Conservation (phyloP, 1,140 invertebrate genomes). For the Drosophila pseudoananassae region DNA sequence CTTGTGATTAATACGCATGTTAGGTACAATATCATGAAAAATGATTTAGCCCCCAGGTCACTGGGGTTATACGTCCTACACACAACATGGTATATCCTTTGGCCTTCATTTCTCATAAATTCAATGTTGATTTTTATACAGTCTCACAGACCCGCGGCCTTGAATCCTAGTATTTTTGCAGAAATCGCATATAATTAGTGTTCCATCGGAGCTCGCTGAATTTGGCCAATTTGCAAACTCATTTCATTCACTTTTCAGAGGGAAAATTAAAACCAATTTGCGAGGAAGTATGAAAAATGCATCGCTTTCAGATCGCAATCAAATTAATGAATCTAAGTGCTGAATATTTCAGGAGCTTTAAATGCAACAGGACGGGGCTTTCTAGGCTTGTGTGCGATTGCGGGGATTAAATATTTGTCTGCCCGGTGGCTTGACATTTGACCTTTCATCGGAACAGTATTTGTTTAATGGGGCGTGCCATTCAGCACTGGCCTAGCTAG, state of each 20-base stretch:
- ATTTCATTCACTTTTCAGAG: conserved; percentile 21
- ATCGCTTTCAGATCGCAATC: conserved; percentile 38
- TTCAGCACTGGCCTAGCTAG: background rate
- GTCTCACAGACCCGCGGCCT: background rate
- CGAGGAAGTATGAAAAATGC: conserved; percentile 32
- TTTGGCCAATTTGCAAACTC: conserved; percentile 39
- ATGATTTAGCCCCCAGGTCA: conserved; percentile 43
- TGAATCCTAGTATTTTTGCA: background rate
- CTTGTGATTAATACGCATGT: conserved; percentile 73
- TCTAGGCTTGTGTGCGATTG: conserved; percentile 40
- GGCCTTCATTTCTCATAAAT: conserved; percentile 54
- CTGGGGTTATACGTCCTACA: conserved; percentile 41
- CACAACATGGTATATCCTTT: conserved; percentile 55
- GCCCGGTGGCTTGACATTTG: background rate
- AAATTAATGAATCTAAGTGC: conserved; percentile 50
- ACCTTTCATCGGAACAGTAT: background rate
- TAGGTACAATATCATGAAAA: conserved; percentile 71
- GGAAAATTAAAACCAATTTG: conserved; percentile 34
- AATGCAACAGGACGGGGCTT: background rate
- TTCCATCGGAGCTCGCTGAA: conserved; percentile 15
- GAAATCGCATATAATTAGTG: conserved; percentile 30
- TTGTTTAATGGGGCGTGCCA: background rate
- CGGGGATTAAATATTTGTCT: conserved; percentile 42
- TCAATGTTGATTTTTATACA: conserved; percentile 62
- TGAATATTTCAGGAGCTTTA: conserved; percentile 43